Conservation (phyloP, 2,113 vertebrate genomes). For the Gila orcuttii region DNA sequence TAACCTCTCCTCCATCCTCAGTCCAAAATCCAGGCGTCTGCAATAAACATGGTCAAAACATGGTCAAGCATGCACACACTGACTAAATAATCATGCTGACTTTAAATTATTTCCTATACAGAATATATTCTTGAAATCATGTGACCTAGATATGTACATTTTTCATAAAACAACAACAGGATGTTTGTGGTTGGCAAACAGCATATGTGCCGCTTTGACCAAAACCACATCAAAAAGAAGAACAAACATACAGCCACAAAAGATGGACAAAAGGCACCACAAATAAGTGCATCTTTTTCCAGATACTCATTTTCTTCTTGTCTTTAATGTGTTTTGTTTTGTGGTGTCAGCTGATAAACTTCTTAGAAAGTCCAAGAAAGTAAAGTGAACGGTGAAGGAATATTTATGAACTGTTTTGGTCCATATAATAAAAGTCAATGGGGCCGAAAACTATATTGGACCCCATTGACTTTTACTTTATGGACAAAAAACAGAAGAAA, state of each 20-base stretch:
- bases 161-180: slow-evolving; percentile 20
- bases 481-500: background rate
- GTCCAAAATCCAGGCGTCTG: slow-evolving; percentile 43
- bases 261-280: background rate
- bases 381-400: background rate
- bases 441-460: too few relatives aligned
- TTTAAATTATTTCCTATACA: background rate
- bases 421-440: background rate
- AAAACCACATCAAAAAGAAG: background rate
- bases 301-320: background rate
- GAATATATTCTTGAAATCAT: background rate
- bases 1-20: slow-evolving; percentile 18
- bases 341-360: background rate
- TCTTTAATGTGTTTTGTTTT: slow-evolving; percentile 2
- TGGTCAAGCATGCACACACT: background rate
- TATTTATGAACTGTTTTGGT: background rate
- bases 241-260: background rate
- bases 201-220: background rate
- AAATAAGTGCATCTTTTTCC: background rate
- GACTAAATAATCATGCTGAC: background rate
- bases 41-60: background rate
- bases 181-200: slow-evolving; percentile 2
- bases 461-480: background rate
- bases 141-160: background rate
- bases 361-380: background rate